Evolutionary conservation across 1,140 invertebrate species (phyloP).

Genomic region (Drosophila sproati): DNA sequence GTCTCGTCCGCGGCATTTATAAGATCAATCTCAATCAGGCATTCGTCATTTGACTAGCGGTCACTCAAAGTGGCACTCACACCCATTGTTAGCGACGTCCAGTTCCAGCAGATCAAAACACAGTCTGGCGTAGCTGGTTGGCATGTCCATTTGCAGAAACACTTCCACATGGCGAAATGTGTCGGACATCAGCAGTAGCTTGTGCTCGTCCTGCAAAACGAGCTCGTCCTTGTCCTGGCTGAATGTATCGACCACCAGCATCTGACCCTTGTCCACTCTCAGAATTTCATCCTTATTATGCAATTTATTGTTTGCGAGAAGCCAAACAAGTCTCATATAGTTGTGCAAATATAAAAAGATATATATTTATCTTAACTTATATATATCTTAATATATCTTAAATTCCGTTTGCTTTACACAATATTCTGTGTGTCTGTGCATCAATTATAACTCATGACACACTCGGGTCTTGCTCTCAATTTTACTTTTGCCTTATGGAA

Average conservation of each 20-base stretch:
- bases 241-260: not conserved
- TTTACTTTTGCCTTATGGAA: no score
- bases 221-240: no score
- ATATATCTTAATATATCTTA: not conserved
- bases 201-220: not conserved
- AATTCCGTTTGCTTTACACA: not conserved
- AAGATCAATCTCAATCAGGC: constrained; percentile 18
- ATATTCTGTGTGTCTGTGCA: no score
- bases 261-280: constrained; percentile 1
- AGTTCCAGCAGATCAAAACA: constrained; percentile 29
- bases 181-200: constrained; percentile 23
- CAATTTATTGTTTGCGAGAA: not conserved
- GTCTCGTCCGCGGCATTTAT: not conserved
- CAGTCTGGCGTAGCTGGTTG: constrained; percentile 26
- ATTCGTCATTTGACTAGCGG: constrained; percentile 19
- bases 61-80: not conserved
- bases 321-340: not conserved
- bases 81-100: not conserved
- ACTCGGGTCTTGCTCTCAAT: not conserved
- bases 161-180: constrained; percentile 38
- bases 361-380: not conserved
- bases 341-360: not conserved
- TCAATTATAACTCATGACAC: not conserved
- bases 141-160: constrained; percentile 16
- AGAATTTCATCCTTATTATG: not conserved